These are phyloP conservation scores for Plagiodera versicolora DNA, from an alignment of 2,888 invertebrate genomes.

Conservation along the genomic window DNA sequence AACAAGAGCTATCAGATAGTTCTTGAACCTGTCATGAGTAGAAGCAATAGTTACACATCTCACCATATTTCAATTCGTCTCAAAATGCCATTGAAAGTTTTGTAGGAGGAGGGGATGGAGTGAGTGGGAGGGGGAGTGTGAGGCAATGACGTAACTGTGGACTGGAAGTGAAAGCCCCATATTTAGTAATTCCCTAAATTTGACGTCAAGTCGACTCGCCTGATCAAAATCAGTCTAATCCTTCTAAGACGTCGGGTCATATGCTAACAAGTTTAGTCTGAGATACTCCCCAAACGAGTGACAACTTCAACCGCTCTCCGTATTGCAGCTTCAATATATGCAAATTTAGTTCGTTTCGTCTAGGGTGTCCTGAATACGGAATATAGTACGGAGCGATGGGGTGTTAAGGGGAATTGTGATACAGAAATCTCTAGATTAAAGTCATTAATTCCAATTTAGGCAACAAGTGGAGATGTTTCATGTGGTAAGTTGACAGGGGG, in stretches of 20 bases:
- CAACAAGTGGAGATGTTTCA: too few relatives aligned
- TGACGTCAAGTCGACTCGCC: not conserved
- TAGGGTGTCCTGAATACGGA: not conserved
- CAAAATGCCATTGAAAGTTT: too few relatives aligned
- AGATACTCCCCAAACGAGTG: not conserved
- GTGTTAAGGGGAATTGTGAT: not conserved
- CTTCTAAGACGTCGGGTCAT: not conserved
- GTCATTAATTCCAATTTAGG: not conserved
- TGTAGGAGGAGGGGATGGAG: too few relatives aligned
- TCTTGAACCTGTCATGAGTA: too few relatives aligned
- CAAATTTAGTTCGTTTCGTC: not conserved
- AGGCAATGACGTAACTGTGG: too few relatives aligned
- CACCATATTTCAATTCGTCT: too few relatives aligned
- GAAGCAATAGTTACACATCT: too few relatives aligned
- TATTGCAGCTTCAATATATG: not conserved
- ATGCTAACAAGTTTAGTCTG: not conserved
- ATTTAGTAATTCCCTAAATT: not conserved
- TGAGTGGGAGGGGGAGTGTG: too few relatives aligned
- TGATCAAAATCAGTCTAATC: not conserved
- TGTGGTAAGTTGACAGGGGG: too few relatives aligned
- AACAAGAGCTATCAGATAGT: too few relatives aligned
- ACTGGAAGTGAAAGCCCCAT: too few relatives aligned
- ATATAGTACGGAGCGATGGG: not conserved
- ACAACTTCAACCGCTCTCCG: not conserved
- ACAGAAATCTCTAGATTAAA: not conserved